phyloP scores from a whole-genome alignment of 2,797 vertebrate species.

The Galago senegalensis region DNA sequence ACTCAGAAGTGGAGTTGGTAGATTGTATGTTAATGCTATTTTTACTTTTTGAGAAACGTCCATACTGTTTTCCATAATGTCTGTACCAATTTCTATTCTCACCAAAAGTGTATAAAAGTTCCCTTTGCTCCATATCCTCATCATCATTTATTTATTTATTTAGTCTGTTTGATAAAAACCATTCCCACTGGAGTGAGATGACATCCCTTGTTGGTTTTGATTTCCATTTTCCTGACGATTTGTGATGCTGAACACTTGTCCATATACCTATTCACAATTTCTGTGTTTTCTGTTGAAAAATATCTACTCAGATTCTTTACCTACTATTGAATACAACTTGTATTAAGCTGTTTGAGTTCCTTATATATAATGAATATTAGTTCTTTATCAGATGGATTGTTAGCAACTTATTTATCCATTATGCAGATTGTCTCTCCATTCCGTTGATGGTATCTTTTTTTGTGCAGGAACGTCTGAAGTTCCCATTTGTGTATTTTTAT shows the following conservation, averaged over 20 bases:
- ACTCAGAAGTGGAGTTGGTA: too few species aligned
- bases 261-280: neutral
- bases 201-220: neutral
- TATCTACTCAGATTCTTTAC: neutral
- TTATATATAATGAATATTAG: neutral
- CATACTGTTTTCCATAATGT: too few species aligned
- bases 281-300: neutral
- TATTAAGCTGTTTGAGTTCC: neutral
- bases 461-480: neutral
- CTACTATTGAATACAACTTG: neutral
- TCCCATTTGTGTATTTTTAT: neutral
- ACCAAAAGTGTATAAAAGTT: neutral
- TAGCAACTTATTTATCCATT: neutral
- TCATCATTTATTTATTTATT: neutral
- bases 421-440: neutral
- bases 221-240: neutral
- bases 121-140: neutral
- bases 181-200: neutral
- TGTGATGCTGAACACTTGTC: neutral
- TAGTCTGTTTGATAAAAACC: neutral
- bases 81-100: too few species aligned
- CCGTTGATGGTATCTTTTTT: neutral
- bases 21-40: too few species aligned
- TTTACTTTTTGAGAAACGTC: too few species aligned
- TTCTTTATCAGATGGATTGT: neutral